Percentiles rank a stretch among this genome's conserved stretches.
Evolutionary conservation across 1,140 invertebrate genomes (phyloP).

Genomic region (Diorhabda carinulata): DNA sequence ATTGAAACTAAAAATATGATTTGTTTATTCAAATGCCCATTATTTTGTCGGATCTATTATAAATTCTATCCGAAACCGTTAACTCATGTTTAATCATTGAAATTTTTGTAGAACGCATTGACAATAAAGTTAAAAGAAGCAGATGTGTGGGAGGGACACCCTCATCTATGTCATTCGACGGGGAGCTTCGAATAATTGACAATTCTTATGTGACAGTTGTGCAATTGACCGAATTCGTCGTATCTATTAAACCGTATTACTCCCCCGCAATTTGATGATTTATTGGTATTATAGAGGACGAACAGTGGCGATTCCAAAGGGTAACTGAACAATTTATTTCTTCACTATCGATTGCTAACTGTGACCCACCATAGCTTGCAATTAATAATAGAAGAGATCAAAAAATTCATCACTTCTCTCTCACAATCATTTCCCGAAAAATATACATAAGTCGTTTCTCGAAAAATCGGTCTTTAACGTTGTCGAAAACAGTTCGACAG

Average conservation of each 20-base stretch:
- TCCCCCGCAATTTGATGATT: constrained; percentile 30
- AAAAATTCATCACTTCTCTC: too few relatives aligned
- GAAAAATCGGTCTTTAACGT: too few relatives aligned
- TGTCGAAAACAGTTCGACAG: too few relatives aligned
- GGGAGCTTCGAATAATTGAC: constrained; percentile 20
- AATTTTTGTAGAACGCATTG: not conserved
- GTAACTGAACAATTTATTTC: not conserved
- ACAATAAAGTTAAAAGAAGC: constrained; percentile 12
- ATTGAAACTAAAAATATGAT: too few relatives aligned
- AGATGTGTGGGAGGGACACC: constrained; percentile 21
- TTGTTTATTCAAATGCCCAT: too few relatives aligned
- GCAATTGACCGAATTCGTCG: constrained; percentile 25
- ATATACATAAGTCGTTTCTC: too few relatives aligned
- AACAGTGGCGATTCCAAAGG: not conserved
- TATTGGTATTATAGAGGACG: constrained; percentile 5
- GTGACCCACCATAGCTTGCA: too few relatives aligned
- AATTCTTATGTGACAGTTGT: constrained; percentile 31
- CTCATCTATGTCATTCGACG: not conserved
- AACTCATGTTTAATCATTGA: not conserved
- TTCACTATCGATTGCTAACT: too few relatives aligned
- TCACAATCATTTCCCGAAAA: too few relatives aligned
- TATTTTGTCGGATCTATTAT: too few relatives aligned
- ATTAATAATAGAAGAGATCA: too few relatives aligned
- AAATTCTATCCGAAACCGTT: not conserved
- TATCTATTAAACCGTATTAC: constrained; percentile 23